These are phyloP conservation scores for Fringilla coelebs DNA, from an alignment of 2,797 vertebrate species.

Conservation along the genomic window DNA sequence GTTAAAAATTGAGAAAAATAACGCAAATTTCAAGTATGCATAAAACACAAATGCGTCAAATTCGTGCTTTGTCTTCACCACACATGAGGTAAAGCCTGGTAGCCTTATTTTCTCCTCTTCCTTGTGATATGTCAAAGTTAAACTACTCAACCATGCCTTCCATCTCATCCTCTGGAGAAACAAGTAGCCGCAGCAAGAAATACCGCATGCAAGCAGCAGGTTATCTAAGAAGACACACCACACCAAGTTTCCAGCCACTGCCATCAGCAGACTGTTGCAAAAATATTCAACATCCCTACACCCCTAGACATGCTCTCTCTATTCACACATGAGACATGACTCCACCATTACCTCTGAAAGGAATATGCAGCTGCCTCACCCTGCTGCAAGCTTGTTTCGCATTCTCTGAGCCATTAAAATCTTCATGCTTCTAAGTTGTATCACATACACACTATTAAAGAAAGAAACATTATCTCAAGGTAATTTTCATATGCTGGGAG, in stretches of 20 bases:
- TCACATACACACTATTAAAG: not conserved
- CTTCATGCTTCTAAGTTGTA: not conserved
- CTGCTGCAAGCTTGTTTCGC: not conserved
- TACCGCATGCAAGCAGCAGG: not conserved
- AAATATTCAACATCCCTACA: not conserved
- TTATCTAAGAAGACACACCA: not conserved
- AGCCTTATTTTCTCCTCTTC: not conserved
- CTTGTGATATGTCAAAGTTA: not conserved
- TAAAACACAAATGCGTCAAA: not conserved
- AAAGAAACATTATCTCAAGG: not conserved
- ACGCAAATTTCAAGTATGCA: not conserved
- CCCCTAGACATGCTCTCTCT: not conserved
- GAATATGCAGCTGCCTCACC: not conserved
- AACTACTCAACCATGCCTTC: not conserved
- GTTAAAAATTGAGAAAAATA: not conserved
- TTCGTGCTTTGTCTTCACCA: not conserved
- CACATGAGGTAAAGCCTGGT: not conserved
- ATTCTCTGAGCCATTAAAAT: not conserved
- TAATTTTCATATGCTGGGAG: not conserved
- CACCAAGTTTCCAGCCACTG: not conserved
- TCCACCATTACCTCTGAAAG: not conserved
- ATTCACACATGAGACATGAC: not conserved
- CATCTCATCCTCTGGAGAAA: not conserved
- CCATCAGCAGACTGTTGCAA: not conserved
- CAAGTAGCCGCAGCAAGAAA: not conserved